These are phyloP conservation scores for Euborellia annulipes DNA, from an alignment of 1,140 invertebrate genomes.

Conservation along the genomic window DNA sequence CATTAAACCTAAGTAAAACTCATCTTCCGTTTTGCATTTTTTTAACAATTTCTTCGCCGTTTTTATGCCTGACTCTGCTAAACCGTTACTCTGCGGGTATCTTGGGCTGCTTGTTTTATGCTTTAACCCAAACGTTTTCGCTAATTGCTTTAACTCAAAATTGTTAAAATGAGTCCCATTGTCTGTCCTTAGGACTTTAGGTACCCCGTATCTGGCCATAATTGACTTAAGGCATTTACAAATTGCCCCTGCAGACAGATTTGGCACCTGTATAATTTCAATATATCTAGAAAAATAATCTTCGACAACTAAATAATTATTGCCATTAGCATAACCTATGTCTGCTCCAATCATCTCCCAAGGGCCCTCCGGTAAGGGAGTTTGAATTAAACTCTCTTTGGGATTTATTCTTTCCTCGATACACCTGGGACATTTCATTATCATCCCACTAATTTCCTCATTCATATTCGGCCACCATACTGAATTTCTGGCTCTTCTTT, in stretches of 20 bases:
- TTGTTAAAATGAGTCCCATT: slow-evolving; percentile 1
- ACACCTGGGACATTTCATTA: neutral
- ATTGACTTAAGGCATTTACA: neutral
- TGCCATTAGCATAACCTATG: neutral
- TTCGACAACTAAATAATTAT: slow-evolving; percentile 2
- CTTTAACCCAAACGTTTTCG: no score
- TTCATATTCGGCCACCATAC: slow-evolving; percentile 4
- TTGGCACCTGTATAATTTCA: neutral
- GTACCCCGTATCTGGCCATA: neutral
- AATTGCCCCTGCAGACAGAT: neutral
- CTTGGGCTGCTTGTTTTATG: slow-evolving; percentile 1
- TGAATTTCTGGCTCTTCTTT: neutral
- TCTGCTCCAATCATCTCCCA: neutral
- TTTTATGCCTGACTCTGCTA: neutral
- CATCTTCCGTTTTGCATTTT: no score
- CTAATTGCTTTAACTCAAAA: neutral
- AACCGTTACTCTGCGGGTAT: slow-evolving; percentile 1
- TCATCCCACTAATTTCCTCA: neutral
- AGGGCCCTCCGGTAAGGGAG: neutral
- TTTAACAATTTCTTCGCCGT: neutral
- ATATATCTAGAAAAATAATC: slow-evolving; percentile 2
- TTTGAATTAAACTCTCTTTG: neutral
- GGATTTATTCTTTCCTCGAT: neutral
- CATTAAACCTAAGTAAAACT: no score
- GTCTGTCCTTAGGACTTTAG: neutral